phyloP scores from a whole-genome alignment of 1,140 invertebrate genomes.

The Latrodectus geometricus region DNA sequence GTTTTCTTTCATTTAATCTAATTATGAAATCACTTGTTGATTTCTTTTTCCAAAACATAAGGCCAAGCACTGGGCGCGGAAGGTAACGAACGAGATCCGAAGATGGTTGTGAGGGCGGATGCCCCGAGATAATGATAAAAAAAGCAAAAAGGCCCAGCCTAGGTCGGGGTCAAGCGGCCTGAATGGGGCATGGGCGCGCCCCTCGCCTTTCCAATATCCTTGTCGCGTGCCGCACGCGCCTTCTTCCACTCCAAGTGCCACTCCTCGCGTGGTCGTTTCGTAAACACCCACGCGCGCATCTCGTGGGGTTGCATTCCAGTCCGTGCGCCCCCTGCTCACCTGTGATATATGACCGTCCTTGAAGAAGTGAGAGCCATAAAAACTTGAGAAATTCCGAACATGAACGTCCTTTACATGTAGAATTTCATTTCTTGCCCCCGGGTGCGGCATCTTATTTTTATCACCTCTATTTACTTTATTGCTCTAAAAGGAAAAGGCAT shows the following conservation, averaged over 20 bases:
- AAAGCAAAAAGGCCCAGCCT: constrained; percentile 5
- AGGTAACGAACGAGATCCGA: constrained; percentile 6
- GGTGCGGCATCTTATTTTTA: too few relatives aligned
- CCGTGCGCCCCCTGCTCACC: not conserved
- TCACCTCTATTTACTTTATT: too few relatives aligned
- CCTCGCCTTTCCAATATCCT: constrained; percentile 18
- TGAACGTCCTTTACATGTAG: not conserved
- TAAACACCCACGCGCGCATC: constrained; percentile 31
- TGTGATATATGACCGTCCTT: constrained; percentile 46
- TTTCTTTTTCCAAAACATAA: too few relatives aligned
- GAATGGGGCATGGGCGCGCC: constrained; percentile 22
- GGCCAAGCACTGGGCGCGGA: constrained; percentile 9
- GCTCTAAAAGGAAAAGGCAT: too few relatives aligned
- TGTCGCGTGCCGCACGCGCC: constrained; percentile 40
- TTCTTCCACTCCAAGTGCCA: not conserved
- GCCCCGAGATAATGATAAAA: not conserved
- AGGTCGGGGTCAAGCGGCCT: constrained; percentile 33
- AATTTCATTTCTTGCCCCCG: too few relatives aligned
- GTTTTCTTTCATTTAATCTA: not conserved
- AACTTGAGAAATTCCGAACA: not conserved
- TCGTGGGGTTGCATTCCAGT: constrained; percentile 32
- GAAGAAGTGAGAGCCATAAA: not conserved
- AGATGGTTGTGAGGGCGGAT: not conserved
- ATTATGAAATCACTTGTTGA: not conserved
- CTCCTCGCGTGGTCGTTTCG: constrained; percentile 13